Conservation (phyloP, 2,888 invertebrate species). For the Amphipyra tragopoginis region DNA sequence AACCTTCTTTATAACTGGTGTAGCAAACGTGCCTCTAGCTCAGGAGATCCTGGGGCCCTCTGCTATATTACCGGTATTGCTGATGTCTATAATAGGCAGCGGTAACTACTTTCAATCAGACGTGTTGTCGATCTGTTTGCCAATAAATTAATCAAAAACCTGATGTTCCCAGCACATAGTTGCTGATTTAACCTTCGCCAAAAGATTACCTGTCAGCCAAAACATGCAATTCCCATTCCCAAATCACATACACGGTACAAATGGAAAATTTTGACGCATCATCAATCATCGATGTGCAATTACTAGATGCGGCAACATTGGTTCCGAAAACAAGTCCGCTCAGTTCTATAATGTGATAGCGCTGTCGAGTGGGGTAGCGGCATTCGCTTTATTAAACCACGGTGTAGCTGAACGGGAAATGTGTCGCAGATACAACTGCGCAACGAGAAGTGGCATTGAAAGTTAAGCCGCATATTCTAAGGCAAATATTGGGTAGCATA, state of each 20-base stretch:
- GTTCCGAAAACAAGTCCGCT: conserved; percentile 10
- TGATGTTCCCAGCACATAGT: no score
- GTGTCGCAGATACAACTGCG: conserved; percentile 1
- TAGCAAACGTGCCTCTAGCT: no score
- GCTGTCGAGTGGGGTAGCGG: conserved; percentile 15
- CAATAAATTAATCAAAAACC: no score
- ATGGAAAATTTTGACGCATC: conserved; percentile 29
- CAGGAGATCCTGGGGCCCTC: no score
- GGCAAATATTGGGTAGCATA: no score
- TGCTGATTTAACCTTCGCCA: background rate
- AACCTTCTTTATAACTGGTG: no score
- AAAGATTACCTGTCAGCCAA: conserved; percentile 6
- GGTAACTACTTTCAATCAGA: no score
- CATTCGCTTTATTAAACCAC: conserved; percentile 46
- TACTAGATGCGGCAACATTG: conserved; percentile 17
- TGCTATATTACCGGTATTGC: no score
- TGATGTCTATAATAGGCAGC: no score
- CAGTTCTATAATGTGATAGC: conserved; percentile 3
- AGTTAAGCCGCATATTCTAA: no score
- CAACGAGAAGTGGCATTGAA: conserved; percentile 14
- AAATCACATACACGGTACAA: conserved; percentile 26
- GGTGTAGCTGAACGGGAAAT: conserved; percentile 26
- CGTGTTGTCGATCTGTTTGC: no score
- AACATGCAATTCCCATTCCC: conserved; percentile 14
- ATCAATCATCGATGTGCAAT: conserved; percentile 16